Percentiles rank a stretch among this genome's conserved stretches.
These are phyloP conservation scores for Varanus komodoensis DNA, from an alignment of 2,113 vertebrate species.

Conservation along the genomic window DNA sequence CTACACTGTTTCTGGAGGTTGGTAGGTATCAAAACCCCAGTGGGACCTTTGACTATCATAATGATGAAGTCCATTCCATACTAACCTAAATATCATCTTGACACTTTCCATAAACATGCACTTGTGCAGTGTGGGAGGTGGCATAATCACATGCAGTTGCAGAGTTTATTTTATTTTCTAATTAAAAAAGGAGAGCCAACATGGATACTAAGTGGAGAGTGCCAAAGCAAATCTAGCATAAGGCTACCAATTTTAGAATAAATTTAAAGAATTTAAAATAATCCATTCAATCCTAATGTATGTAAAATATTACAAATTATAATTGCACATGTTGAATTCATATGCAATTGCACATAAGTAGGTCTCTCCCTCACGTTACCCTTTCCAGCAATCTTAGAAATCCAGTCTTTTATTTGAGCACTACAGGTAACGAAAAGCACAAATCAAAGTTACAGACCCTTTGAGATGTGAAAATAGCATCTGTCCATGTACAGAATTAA, in stretches of 20 bases:
- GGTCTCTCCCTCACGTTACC: no score
- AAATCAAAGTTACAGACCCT: no score
- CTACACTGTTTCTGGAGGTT: constrained; percentile 68
- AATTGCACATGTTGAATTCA: no score
- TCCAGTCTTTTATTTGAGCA: no score
- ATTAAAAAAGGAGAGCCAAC: constrained; percentile 7
- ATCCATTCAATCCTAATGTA: not conserved
- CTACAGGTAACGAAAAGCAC: no score
- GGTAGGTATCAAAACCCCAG: constrained; percentile 46
- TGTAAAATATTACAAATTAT: not conserved
- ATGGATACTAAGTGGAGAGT: not conserved
- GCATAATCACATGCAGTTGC: constrained; percentile 4
- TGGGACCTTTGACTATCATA: constrained; percentile 52
- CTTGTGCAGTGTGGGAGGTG: constrained; percentile 31
- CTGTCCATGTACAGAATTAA: no score
- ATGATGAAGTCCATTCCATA: constrained; percentile 55
- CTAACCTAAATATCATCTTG: constrained; percentile 24
- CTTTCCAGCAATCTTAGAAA: no score
- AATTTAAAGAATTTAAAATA: not conserved
- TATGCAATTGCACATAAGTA: no score
- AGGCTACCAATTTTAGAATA: not conserved
- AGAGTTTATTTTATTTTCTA: constrained; percentile 25
- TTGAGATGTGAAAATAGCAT: no score
- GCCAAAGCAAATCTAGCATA: not conserved
- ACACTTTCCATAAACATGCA: constrained; percentile 26